Percentiles rank a stretch among this genome's conserved stretches.
Evolutionary conservation across 1,140 invertebrate genomes (phyloP).

Genomic region (Dreissena rostriformis): DNA sequence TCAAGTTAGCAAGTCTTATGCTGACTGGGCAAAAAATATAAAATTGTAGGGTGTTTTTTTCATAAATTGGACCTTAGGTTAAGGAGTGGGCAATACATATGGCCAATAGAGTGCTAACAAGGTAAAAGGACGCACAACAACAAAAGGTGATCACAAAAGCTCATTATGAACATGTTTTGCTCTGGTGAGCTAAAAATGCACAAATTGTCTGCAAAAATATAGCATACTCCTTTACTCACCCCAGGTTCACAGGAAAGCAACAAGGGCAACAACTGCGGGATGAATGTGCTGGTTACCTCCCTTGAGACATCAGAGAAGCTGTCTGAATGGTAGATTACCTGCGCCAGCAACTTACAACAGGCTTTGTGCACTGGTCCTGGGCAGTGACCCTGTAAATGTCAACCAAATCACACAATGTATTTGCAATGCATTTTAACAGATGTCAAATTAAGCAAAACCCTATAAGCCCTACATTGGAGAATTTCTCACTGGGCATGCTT

Average conservation of each 20-base stretch:
- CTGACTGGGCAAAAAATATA: not conserved
- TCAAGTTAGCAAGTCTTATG: not conserved
- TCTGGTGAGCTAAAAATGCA: no score
- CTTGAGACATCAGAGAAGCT: slow-evolving; percentile 47
- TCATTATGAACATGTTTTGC: not conserved
- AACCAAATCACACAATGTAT: not conserved
- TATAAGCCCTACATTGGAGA: no score
- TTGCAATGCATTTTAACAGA: not conserved
- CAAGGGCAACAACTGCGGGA: slow-evolving; percentile 42
- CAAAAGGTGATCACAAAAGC: not conserved
- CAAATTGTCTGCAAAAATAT: no score
- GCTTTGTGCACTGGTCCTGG: not conserved
- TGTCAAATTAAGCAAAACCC: no score
- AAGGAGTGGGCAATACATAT: no score
- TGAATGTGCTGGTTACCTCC: slow-evolving; percentile 39
- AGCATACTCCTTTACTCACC: slow-evolving; percentile 9
- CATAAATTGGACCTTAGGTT: not conserved
- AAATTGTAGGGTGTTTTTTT: not conserved
- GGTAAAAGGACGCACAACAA: not conserved
- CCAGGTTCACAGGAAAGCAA: slow-evolving; percentile 9
- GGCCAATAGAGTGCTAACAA: not conserved
- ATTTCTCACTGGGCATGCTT: no score
- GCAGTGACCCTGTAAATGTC: slow-evolving; percentile 35
- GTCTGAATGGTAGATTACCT: slow-evolving; percentile 24
- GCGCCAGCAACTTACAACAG: not conserved